These are phyloP conservation scores for Epicampocera succincta DNA, from an alignment of 2,888 invertebrate species.

Conservation along the genomic window DNA sequence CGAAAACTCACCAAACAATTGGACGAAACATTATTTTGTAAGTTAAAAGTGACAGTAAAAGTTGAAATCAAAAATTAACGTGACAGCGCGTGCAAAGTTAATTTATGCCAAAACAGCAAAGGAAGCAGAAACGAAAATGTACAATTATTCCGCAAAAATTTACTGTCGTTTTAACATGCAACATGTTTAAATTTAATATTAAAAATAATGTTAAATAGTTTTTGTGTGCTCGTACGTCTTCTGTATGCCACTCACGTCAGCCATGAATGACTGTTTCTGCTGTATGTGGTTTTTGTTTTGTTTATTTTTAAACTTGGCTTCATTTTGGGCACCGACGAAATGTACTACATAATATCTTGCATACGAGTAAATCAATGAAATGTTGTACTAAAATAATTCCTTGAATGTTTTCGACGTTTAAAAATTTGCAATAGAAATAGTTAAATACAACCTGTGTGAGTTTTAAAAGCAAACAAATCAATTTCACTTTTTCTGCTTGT, in stretches of 20 bases:
- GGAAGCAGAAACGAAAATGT: neutral
- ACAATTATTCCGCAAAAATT: constrained; percentile 12
- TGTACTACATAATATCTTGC: constrained; percentile 3
- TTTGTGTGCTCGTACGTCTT: constrained; percentile 1
- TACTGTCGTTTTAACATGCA: neutral
- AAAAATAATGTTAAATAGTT: constrained; percentile 7
- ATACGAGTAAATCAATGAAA: neutral
- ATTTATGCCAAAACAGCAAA: neutral
- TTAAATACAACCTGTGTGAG: neutral
- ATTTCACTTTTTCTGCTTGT: constrained; percentile 36
- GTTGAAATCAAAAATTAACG: constrained; percentile 21
- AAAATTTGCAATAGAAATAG: constrained; percentile 11
- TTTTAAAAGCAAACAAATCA: constrained; percentile 9
- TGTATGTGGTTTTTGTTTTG: neutral
- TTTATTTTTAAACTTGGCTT: constrained; percentile 8
- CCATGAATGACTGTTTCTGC: constrained; percentile 29
- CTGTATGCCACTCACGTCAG: constrained; percentile 51
- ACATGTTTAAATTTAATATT: constrained; percentile 50
- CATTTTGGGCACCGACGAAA: neutral
- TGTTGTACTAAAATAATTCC: constrained; percentile 20
- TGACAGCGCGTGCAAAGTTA: constrained; percentile 25
- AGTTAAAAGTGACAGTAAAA: constrained; percentile 52
- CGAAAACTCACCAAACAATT: neutral
- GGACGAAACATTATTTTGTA: neutral
- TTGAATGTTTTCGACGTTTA: constrained; percentile 20